phyloP scores from a whole-genome alignment of 1,140 invertebrate species.

The Drosophila mauritiana region DNA sequence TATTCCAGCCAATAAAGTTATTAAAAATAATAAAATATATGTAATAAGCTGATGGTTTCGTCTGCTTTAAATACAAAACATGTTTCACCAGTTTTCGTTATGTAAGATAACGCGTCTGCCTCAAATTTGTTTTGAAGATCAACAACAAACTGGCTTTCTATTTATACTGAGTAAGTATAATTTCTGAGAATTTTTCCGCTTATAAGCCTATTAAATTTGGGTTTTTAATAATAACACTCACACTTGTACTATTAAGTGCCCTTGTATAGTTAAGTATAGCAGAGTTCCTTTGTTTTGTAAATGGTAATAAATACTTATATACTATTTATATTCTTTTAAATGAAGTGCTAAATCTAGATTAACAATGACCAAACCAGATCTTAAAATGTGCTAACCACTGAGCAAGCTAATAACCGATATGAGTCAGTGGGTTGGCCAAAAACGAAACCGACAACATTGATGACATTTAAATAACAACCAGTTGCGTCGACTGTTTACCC shows the following conservation, averaged over 20 bases:
- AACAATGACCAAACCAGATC: not conserved
- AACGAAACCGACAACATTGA: slow-evolving; percentile 22
- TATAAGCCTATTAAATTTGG: too few relatives aligned
- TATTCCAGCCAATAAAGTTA: too few relatives aligned
- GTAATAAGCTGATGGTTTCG: too few relatives aligned
- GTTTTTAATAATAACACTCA: too few relatives aligned
- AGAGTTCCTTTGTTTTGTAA: too few relatives aligned
- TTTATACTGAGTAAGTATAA: too few relatives aligned
- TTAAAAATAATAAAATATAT: too few relatives aligned
- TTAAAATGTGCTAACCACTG: slow-evolving; percentile 16
- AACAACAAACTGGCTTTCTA: not conserved
- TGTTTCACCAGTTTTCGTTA: not conserved
- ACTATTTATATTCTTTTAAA: too few relatives aligned
- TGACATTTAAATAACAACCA: slow-evolving; percentile 48
- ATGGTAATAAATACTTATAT: not conserved
- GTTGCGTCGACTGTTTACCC: slow-evolving; percentile 35
- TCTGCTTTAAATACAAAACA: too few relatives aligned
- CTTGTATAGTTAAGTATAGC: too few relatives aligned
- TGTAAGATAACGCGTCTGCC: not conserved
- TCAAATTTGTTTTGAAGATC: not conserved
- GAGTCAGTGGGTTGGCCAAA: slow-evolving; percentile 21
- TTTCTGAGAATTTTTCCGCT: too few relatives aligned
- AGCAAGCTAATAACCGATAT: slow-evolving; percentile 15
- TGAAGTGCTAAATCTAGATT: not conserved
- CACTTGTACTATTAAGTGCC: too few relatives aligned